phyloP scores from a whole-genome alignment of 2,797 vertebrate genomes.

The Enteromius fasciolatus region DNA sequence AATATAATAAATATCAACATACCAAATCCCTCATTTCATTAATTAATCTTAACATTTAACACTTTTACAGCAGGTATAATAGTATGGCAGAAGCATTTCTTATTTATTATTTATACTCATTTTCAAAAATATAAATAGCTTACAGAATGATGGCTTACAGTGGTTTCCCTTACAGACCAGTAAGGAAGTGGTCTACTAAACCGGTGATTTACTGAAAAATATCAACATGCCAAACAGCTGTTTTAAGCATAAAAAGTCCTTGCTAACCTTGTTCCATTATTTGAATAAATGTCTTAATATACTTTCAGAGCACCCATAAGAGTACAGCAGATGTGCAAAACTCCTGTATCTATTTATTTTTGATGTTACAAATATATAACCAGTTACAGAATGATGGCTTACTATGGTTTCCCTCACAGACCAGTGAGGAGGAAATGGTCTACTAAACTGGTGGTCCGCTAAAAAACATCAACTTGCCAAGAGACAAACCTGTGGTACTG shows the following conservation, averaged over 20 bases:
- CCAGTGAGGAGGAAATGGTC: not conserved
- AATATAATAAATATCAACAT: not conserved
- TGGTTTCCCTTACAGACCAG: not conserved
- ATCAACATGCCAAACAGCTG: not conserved
- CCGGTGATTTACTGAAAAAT: not conserved
- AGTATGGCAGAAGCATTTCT: not conserved
- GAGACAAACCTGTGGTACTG: constrained; percentile 33
- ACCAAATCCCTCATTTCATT: not conserved
- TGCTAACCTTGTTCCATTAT: not conserved
- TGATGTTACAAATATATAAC: not conserved
- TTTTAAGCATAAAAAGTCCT: not conserved
- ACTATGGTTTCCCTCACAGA: not conserved
- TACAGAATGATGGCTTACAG: not conserved
- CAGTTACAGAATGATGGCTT: not conserved
- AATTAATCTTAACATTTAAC: not conserved
- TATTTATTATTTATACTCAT: no score
- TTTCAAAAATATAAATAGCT: not conserved
- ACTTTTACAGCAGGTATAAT: not conserved
- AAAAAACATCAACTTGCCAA: constrained; percentile 26
- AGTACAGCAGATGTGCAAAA: not conserved
- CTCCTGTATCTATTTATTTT: not conserved
- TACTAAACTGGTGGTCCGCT: not conserved
- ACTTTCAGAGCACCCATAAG: not conserved
- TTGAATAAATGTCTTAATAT: not conserved
- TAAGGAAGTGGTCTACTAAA: not conserved